A percentile compares a stretch with the other conserved stretches of the same genome.
phyloP scores from a whole-genome alignment of 2,113 vertebrate species.

The Sorex fumeus region DNA sequence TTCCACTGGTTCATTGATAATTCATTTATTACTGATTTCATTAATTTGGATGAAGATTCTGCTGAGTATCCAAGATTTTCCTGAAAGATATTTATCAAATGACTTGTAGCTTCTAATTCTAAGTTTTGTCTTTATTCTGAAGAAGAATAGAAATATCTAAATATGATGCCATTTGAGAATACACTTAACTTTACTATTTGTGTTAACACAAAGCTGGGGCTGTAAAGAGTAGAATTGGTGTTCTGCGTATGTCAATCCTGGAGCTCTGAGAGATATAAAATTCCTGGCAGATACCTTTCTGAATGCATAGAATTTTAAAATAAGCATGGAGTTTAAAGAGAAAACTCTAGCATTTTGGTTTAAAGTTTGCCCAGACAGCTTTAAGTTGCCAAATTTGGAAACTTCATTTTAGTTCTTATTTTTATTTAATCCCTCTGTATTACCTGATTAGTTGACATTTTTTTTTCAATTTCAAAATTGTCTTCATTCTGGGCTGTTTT shows the following conservation, averaged over 20 bases:
- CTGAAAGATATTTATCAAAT: constrained; percentile 22
- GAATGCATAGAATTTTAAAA: background rate
- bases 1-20: background rate
- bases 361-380: background rate
- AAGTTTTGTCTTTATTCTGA: background rate
- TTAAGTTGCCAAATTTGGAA: background rate
- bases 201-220: background rate
- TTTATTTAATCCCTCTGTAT: background rate
- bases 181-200: background rate
- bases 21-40: background rate
- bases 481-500: background rate
- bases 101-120: background rate
- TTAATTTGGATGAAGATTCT: background rate
- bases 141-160: background rate
- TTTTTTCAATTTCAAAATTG: background rate
- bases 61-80: background rate
- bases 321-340: background rate
- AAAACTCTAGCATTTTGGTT: background rate
- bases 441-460: background rate
- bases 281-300: background rate
- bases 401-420: background rate
- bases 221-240: background rate
- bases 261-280: background rate
- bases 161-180: background rate
- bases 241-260: background rate